A percentile compares a stretch with the other conserved stretches of the same genome.
phyloP scores from a whole-genome alignment of 2,888 invertebrate species.

The Drosophila fulvimacula region DNA sequence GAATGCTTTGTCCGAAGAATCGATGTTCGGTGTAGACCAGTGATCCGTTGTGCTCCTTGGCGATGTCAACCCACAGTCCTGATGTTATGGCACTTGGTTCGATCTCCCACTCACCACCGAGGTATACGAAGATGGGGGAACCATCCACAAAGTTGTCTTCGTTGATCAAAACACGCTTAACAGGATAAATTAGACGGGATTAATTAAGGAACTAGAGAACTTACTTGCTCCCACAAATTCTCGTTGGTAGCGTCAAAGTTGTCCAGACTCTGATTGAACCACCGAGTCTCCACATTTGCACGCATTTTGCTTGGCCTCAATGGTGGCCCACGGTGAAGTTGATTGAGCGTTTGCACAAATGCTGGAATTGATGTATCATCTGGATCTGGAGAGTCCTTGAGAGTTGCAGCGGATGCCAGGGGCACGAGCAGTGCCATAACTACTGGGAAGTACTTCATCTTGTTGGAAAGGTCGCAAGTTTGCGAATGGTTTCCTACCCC shows the following conservation, averaged over 20 bases:
- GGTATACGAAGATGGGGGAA: constrained; percentile 87
- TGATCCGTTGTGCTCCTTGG: constrained; percentile 86
- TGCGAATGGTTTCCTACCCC: constrained; percentile 54
- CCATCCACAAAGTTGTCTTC: constrained; percentile 83
- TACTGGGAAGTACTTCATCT: constrained; percentile 49
- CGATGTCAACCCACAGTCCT: constrained; percentile 88
- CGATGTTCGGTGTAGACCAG: constrained; percentile 91
- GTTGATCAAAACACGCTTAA: constrained; percentile 85
- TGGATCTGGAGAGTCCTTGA: constrained; percentile 12
- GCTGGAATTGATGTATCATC: constrained; percentile 29
- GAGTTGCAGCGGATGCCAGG: constrained; percentile 29
- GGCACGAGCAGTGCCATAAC: constrained; percentile 40
- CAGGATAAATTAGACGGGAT: background rate
- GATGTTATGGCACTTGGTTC: constrained; percentile 86
- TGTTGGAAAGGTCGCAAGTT: constrained; percentile 38
- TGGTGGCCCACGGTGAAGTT: constrained; percentile 53
- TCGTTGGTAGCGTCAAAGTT: constrained; percentile 86
- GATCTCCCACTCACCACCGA: constrained; percentile 90
- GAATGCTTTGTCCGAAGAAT: constrained; percentile 90
- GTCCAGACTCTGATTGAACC: constrained; percentile 86
- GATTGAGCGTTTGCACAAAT: constrained; percentile 36
- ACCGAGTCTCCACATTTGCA: constrained; percentile 68
- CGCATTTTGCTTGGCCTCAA: constrained; percentile 1
- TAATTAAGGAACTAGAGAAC: background rate
- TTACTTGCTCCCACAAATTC: constrained; percentile 85